Evolutionary conservation across 2,797 vertebrate genomes (phyloP).

Genomic region (Ctenochaetus hawaiiensis): DNA sequence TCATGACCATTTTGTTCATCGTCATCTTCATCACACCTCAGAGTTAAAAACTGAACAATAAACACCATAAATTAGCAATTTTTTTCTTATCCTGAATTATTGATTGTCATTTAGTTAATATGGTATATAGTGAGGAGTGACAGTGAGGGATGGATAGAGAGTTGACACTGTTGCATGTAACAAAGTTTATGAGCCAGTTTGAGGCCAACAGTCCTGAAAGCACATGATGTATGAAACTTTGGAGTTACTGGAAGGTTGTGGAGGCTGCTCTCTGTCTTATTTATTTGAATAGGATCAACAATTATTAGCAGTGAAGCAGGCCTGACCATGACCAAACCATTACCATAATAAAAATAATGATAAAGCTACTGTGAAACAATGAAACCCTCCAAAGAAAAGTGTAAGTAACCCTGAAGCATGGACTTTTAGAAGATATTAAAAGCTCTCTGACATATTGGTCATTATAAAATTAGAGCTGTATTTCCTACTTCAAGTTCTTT

Average conservation of each 20-base stretch:
- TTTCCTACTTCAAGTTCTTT: background rate
- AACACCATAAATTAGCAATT: background rate
- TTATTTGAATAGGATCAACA: too few species aligned
- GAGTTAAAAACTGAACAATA: too few species aligned
- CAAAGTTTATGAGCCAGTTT: constrained; percentile 48
- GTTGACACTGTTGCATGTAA: constrained; percentile 17
- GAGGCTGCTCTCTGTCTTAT: background rate
- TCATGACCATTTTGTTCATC: background rate
- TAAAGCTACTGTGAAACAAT: rapidly evolving
- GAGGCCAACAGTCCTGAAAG: constrained; percentile 21
- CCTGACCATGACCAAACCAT: background rate
- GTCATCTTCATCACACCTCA: background rate
- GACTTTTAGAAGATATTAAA: background rate
- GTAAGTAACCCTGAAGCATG: background rate
- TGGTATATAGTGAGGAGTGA: background rate
- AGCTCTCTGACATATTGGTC: background rate
- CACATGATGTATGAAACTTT: constrained; percentile 23
- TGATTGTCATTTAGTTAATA: background rate
- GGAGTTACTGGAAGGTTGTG: background rate
- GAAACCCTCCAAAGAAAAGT: background rate
- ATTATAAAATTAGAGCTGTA: background rate
- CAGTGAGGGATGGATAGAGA: constrained; percentile 1
- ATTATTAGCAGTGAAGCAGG: background rate
- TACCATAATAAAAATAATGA: background rate
- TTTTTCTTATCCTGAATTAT: background rate